Percentiles rank a stretch among this genome's conserved stretches.
Evolutionary conservation across 2,113 vertebrate genomes (phyloP).

Genomic region (Rhinolophus ferrumequinum): DNA sequence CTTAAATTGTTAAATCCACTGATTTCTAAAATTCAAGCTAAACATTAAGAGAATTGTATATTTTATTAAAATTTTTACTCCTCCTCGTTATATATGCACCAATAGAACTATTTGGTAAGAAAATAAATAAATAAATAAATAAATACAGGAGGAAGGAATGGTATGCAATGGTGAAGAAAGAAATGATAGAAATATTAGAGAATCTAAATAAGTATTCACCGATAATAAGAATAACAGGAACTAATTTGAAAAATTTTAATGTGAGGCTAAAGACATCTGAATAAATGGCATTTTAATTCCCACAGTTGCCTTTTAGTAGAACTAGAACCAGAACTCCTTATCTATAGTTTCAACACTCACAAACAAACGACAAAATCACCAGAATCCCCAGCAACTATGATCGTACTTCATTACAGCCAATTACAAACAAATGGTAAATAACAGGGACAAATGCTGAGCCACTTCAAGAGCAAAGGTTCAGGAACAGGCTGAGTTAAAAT

Average conservation of each 20-base stretch:
- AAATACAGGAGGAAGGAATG: background rate
- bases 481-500: background rate
- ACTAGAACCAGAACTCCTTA: constrained; percentile 1
- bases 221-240: background rate
- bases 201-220: background rate
- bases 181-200: background rate
- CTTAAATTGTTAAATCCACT: background rate
- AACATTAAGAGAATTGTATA: background rate
- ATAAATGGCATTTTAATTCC: background rate
- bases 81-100: background rate
- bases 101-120: background rate
- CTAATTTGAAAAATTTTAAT: background rate
- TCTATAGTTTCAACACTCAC: background rate
- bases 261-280: background rate
- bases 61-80: background rate
- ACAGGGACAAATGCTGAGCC: background rate
- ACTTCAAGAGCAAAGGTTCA: background rate
- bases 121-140: constrained; percentile 41
- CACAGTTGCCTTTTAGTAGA: background rate
- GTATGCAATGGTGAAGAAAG: background rate
- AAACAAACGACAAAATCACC: background rate
- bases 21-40: background rate
- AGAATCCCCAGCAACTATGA: background rate
- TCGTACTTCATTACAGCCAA: background rate
- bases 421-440: background rate